Conservation (phyloP, 1,140 invertebrate genomes). For the Drosophila erecta region DNA sequence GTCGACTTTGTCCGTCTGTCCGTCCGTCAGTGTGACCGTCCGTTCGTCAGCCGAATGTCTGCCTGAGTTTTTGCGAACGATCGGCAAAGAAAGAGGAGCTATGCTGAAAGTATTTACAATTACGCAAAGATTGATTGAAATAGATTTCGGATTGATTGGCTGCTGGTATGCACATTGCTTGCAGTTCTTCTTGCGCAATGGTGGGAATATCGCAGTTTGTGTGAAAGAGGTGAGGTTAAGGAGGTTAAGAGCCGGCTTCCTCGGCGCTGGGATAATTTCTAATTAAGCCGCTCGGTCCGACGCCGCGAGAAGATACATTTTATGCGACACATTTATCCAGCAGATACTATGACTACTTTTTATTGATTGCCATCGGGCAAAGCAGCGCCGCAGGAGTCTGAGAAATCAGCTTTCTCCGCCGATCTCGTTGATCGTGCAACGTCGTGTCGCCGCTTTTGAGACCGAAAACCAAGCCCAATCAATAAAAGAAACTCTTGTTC, state of each 20-base stretch:
- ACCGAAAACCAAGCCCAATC: conserved; percentile 23
- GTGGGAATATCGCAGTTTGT: conserved; percentile 25
- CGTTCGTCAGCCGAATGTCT: conserved; percentile 18
- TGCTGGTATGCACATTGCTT: conserved; percentile 71
- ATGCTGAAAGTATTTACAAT: conserved; percentile 84
- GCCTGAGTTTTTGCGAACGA: conserved; percentile 6
- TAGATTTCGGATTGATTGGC: conserved; percentile 82
- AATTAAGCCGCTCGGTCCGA: conserved; percentile 30
- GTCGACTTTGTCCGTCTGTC: conserved; percentile 29
- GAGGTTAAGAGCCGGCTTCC: conserved; percentile 26
- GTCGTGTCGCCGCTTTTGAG: not conserved
- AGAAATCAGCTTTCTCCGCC: conserved; percentile 40
- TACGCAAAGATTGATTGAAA: conserved; percentile 83
- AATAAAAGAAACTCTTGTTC: conserved; percentile 52
- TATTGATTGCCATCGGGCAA: conserved; percentile 51
- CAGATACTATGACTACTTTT: conserved; percentile 35
- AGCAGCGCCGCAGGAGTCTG: conserved; percentile 40
- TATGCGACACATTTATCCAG: conserved; percentile 46
- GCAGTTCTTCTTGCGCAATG: conserved; percentile 13
- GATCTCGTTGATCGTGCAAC: conserved; percentile 43
- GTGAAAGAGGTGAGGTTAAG: conserved; percentile 42
- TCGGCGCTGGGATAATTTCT: conserved; percentile 39
- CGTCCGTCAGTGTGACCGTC: conserved; percentile 4
- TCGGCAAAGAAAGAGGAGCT: conserved; percentile 33
- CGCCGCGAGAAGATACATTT: conserved; percentile 30